Base-by-base conservation (phyloP, 2,888 invertebrate genomes). In the Acanthopleura granulata region DNA sequence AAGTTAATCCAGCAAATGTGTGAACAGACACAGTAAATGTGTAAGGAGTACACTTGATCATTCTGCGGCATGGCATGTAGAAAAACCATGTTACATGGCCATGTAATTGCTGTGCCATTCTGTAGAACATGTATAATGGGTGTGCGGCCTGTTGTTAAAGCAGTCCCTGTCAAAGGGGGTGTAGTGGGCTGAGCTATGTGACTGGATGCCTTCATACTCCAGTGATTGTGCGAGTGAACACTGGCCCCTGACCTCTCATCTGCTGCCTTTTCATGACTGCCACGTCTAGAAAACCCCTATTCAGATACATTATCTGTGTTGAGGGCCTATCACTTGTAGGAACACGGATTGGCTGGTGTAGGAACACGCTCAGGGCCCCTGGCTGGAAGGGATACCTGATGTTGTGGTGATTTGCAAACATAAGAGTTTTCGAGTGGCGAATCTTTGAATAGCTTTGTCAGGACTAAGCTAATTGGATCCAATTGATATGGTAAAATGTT, bases 151-250 rank as follows among this genome's bases (percentile, higher is more conserved):
- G 40, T 40, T 40, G 40, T 40, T 40, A 9, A 40, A 40, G 40
- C 40, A 6, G 40, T 40, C 40, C n/a, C n/a, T 40, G 40, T 40
- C n/a, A 57, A 57, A n/a, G 22, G 57, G 57, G 6, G 57, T 18
- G 57, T 57, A 57, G 18, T 57, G 12, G 18, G 57, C 22, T 57
- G 57, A 57, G 18, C 57, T 22, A 18, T 57, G 57, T 57, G 57
- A 22, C 57, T n/a, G 57, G 57, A 18, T 57, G 57, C n/a, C 57
- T 57, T 57, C 57, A 57, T 57, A 57, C 57, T 22, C 57, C 57
- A 57, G 57, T 57, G 57, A 57, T 57, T 57, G 57, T 57, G 57
- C 12, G 57, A 57, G 57, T 57, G 57, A 57, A 57, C 57, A 57
- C 18, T 18, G 57, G n/a, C 22, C 57, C 57, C 57, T 57, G 22